phyloP scores from a whole-genome alignment of 2,888 invertebrate species.

The Ophioninae sp. region DNA sequence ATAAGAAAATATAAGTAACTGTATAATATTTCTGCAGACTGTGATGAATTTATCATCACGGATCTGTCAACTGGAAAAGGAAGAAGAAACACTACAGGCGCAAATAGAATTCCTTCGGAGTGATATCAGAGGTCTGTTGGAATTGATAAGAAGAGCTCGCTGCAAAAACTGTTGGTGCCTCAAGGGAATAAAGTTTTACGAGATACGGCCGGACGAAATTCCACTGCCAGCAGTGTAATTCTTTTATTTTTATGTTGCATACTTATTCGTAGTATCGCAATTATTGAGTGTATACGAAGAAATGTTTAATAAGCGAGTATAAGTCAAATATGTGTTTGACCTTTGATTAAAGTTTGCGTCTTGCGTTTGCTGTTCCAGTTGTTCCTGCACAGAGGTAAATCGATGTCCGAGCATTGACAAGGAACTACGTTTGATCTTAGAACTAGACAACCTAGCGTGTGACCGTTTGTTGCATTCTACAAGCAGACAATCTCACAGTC shows the following conservation, averaged over 20 bases:
- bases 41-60: conserved; percentile 72
- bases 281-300: not conserved
- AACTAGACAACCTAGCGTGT: conserved; percentile 53
- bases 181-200: conserved; percentile 83
- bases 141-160: conserved; percentile 82
- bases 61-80: conserved; percentile 70
- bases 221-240: conserved; percentile 72
- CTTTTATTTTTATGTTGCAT: conserved; percentile 10
- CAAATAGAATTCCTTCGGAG: conserved; percentile 82
- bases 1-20: not conserved
- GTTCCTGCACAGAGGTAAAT: conserved; percentile 75
- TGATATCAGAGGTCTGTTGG: conserved; percentile 83
- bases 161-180: conserved; percentile 82
- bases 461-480: conserved; percentile 47
- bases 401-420: conserved; percentile 66
- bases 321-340: not conserved
- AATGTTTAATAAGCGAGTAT: not conserved
- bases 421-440: conserved; percentile 69
- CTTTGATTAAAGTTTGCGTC: not conserved
- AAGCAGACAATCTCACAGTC: conserved; percentile 33
- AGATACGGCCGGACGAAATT: conserved; percentile 78
- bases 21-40: conserved; percentile 65
- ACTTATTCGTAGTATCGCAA: not conserved
- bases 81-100: conserved; percentile 79
- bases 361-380: conserved; percentile 69